Percentiles rank a stretch among this genome's conserved stretches.
phyloP scores from a whole-genome alignment of 2,113 vertebrate species.

The Nothoprocta pentlandii region DNA sequence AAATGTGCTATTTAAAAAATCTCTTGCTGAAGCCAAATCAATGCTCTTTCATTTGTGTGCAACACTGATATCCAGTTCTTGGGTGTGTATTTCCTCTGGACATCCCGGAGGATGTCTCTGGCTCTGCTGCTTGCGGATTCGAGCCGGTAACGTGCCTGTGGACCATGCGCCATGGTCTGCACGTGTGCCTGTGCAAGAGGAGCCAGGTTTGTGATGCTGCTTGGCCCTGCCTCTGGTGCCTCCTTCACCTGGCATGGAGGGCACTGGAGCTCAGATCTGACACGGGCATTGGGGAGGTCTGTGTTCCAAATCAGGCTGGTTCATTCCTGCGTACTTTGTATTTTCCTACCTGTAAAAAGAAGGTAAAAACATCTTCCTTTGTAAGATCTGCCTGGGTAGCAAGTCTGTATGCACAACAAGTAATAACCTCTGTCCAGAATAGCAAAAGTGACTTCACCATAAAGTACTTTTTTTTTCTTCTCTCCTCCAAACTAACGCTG shows the following conservation, averaged over 20 bases:
- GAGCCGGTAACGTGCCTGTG: background rate
- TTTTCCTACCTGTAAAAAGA: background rate
- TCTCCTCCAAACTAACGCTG: background rate
- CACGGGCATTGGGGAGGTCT: background rate
- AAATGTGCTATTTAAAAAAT: slow-evolving; percentile 51
- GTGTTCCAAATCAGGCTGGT: background rate
- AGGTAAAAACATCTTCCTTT: background rate
- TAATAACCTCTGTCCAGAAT: background rate
- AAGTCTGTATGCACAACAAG: background rate
- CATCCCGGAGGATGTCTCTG: slow-evolving; percentile 59
- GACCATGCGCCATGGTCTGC: background rate
- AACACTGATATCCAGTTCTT: slow-evolving; percentile 33
- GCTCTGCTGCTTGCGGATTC: slow-evolving; percentile 25
- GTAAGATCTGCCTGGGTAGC: background rate
- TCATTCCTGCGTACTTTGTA: background rate
- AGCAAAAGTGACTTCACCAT: background rate
- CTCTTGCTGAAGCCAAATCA: slow-evolving; percentile 33
- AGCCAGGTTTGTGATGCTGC: background rate
- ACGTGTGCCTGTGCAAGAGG: background rate
- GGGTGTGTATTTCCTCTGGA: slow-evolving; percentile 73
- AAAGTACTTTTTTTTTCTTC: background rate
- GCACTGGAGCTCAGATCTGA: background rate
- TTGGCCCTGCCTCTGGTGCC: background rate
- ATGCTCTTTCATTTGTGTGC: slow-evolving; percentile 36
- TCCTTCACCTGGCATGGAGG: background rate